These are phyloP conservation scores for Lysandra bellargus DNA, from an alignment of 2,888 invertebrate species.

Conservation along the genomic window DNA sequence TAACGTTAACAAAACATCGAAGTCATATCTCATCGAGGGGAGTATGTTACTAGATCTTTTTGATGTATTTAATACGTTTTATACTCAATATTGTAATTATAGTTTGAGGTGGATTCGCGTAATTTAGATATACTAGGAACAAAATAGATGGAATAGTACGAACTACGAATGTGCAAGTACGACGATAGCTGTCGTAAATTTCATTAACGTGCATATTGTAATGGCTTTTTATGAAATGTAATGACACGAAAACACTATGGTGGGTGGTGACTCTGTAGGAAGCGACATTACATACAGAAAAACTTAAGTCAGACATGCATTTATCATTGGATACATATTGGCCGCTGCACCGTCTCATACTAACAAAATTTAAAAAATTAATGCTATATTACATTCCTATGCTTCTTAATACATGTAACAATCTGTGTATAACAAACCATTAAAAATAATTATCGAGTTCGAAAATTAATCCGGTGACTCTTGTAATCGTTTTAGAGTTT, in stretches of 20 bases:
- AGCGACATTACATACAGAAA: conserved; percentile 14
- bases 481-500: conserved; percentile 47
- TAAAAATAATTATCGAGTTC: neutral
- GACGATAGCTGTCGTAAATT: conserved; percentile 30
- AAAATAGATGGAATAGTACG: conserved; percentile 46
- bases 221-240: conserved; percentile 32
- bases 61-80: conserved; percentile 77
- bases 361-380: conserved; percentile 51
- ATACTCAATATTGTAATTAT: conserved; percentile 73
- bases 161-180: conserved; percentile 37
- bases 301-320: neutral
- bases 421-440: conserved; percentile 30
- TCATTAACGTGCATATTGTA: conserved; percentile 20
- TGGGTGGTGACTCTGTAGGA: neutral
- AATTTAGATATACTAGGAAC: conserved; percentile 52
- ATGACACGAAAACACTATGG: conserved; percentile 34
- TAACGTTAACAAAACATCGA: conserved; percentile 9
- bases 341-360: conserved; percentile 52
- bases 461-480: conserved; percentile 22
- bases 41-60: conserved; percentile 67
- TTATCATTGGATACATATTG: conserved; percentile 37
- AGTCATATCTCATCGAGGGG: conserved; percentile 48
- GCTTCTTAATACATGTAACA: conserved; percentile 47
- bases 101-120: conserved; percentile 55
- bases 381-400: conserved; percentile 66